Base-by-base conservation (phyloP, 2,888 invertebrate genomes). In the Agrenia bidenticulata region DNA sequence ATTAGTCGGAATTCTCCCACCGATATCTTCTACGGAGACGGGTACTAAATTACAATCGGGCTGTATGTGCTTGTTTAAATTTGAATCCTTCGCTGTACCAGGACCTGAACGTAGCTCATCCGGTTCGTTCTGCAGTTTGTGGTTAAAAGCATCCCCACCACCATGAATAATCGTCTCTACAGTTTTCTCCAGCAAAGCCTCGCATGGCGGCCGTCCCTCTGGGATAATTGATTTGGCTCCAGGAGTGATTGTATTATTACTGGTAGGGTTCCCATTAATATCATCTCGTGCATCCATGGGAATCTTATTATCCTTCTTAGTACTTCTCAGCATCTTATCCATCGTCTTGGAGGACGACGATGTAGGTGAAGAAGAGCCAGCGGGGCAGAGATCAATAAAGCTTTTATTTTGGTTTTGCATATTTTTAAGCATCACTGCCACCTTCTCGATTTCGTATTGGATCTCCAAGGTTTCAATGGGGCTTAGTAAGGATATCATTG, bases 371-470 rank as follows among this genome's bases (percentile, higher is more conserved):
- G 45, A 19, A 15, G 19, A 26, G 5, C 7, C 55, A 26, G n/a
- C 55, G 32, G 55, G 55, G 32, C 7, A 23, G 17, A 55, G 23
- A 55, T 55, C 55, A 23, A 55, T 55, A 55, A 55, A 55, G n/a
- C 55, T 55, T 55, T 55, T 55, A 55, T 64, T 59, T 26, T 59
- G 45, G 17, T 55, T 67, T 39, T 70, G 68, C 59, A 70, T 65
- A 32, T 73, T 69, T 26, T 64, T 64, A 17, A 73, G 57, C 59
- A 69, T 67, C 15, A 64, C 24, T 11, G 70, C 70, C n/a, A 71
- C 67, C 61, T 73, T 73, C 49, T 73, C 73, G 32, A 73, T 70
- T 50, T 70, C 70, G 24, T 58, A 62, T 51, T 70, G 70, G 26
- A 70, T 70, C 42, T 70, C 69, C 26, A 64, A 55, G n/a, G 58